phyloP scores from a whole-genome alignment of 1,140 invertebrate species.

The Lordiphosa collinella region DNA sequence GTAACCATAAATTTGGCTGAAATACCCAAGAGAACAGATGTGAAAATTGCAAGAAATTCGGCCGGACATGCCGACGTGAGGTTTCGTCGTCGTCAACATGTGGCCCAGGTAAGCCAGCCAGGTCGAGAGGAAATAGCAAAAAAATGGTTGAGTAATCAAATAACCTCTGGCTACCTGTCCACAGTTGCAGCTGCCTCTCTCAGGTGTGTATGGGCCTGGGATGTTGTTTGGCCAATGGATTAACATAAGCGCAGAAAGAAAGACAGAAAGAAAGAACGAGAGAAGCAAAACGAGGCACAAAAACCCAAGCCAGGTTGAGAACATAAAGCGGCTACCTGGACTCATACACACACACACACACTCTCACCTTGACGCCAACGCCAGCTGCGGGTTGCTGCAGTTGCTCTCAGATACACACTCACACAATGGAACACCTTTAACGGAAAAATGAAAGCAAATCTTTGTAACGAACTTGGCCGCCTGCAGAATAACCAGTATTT shows the following conservation, averaged over 20 bases:
- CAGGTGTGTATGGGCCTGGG: slow-evolving; percentile 53
- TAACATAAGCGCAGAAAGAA: slow-evolving; percentile 50
- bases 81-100: slow-evolving; percentile 43
- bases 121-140: slow-evolving; percentile 39
- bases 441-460: slow-evolving; percentile 77
- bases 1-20: too few species aligned
- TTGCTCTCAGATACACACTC: slow-evolving; percentile 16
- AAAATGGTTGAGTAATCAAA: slow-evolving; percentile 75
- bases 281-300: slow-evolving; percentile 7
- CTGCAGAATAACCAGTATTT: slow-evolving; percentile 68
- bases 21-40: slow-evolving; percentile 31
- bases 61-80: slow-evolving; percentile 51
- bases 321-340: slow-evolving; percentile 42
- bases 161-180: slow-evolving; percentile 69
- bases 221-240: slow-evolving; percentile 53
- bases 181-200: slow-evolving; percentile 61
- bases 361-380: slow-evolving; percentile 25
- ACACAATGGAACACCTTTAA: slow-evolving; percentile 40
- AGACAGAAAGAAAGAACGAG: slow-evolving; percentile 5
- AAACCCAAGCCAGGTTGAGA: slow-evolving; percentile 48
- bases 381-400: slow-evolving; percentile 8
- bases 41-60: slow-evolving; percentile 44
- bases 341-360: slow-evolving; percentile 5
- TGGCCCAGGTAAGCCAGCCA: slow-evolving; percentile 7
- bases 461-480: slow-evolving; percentile 63